Evolutionary conservation across 1,140 invertebrate genomes (phyloP).

Genomic region (Conus ventricosus): DNA sequence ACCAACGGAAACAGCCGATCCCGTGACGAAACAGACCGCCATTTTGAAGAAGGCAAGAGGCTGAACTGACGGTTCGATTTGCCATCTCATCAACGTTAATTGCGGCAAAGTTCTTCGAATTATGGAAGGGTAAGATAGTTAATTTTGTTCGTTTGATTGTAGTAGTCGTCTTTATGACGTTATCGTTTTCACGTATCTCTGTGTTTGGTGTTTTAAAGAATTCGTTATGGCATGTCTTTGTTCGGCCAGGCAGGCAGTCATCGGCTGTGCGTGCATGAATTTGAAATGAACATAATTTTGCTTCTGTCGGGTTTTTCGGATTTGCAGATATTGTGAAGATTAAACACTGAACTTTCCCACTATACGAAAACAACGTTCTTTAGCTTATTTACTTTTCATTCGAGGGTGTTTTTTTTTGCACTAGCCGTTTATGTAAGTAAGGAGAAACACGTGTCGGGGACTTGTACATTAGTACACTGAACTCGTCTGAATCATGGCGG

Average conservation of each 20-base stretch:
- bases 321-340: neutral
- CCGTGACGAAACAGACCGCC: neutral
- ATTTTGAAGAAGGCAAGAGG: neutral
- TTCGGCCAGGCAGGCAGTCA: neutral
- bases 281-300: neutral
- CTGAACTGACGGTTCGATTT: neutral
- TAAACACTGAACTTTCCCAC: neutral
- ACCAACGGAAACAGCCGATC: slow-evolving; percentile 6
- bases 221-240: neutral
- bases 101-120: neutral
- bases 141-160: neutral
- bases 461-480: too few species aligned
- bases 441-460: too few species aligned
- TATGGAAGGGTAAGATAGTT: neutral
- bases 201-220: neutral
- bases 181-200: neutral
- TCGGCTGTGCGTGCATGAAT: neutral
- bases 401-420: too few species aligned
- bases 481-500: too few species aligned
- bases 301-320: neutral
- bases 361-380: neutral
- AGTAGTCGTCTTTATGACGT: neutral
- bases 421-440: too few species aligned
- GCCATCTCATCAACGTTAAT: neutral
- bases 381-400: neutral